phyloP scores from a whole-genome alignment of 2,888 invertebrate genomes.

The Chrysina gloriosa region DNA sequence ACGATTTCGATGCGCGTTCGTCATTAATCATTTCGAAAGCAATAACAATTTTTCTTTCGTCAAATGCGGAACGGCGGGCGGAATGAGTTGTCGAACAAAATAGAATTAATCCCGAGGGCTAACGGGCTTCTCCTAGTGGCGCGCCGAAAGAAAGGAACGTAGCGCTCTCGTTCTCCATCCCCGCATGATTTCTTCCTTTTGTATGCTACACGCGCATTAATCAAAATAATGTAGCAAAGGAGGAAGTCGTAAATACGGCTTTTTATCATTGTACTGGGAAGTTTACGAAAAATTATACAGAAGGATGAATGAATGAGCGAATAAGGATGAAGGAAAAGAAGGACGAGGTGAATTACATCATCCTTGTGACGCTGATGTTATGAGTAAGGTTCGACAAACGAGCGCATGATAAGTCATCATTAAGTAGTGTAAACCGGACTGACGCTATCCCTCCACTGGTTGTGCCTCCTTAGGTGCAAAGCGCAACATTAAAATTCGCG shows the following conservation, averaged over 20 bases:
- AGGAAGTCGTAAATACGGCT: conserved; percentile 5
- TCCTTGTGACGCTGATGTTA: too few species aligned
- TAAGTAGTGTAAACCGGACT: too few species aligned
- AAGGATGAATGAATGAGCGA: neutral
- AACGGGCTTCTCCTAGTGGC: neutral
- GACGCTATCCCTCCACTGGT: too few species aligned
- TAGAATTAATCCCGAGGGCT: conserved; percentile 12
- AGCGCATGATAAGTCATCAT: too few species aligned
- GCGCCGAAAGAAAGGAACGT: neutral
- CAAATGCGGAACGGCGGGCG: neutral
- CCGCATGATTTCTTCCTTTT: neutral
- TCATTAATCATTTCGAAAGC: conserved; percentile 25
- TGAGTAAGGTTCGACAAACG: too few species aligned
- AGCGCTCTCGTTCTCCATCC: neutral
- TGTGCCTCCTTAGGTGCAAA: too few species aligned
- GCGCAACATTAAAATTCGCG: too few species aligned
- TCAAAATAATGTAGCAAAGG: conserved; percentile 7
- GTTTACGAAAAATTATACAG: neutral
- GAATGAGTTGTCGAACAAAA: neutral
- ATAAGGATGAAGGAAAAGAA: too few species aligned
- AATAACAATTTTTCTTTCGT: conserved; percentile 34
- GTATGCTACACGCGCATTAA: conserved; percentile 10
- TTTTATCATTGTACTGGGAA: neutral
- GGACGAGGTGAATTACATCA: too few species aligned
- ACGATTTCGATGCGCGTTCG: neutral